A percentile compares a stretch with the other conserved stretches of the same genome.
These are phyloP conservation scores for Psix sp. DNA, from an alignment of 1,140 invertebrate genomes.

Conservation along the genomic window DNA sequence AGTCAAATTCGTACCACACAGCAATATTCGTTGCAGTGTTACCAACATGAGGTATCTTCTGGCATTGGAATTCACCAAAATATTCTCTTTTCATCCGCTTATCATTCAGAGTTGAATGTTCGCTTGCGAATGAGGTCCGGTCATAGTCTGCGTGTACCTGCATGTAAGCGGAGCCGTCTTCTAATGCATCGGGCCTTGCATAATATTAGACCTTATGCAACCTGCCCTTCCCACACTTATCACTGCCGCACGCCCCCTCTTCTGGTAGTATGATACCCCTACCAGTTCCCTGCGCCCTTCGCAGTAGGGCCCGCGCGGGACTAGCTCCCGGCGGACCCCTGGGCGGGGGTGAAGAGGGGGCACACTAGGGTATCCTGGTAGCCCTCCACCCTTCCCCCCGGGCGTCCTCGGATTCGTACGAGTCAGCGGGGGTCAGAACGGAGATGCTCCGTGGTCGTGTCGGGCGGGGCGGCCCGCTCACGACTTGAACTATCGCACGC, in stretches of 20 bases:
- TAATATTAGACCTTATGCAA: conserved; percentile 76
- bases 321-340: conserved; percentile 32
- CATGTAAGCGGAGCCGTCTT: conserved; percentile 64
- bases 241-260: conserved; percentile 65
- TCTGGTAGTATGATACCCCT: conserved; percentile 17
- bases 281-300: conserved; percentile 17
- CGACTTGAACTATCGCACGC: conserved; percentile 79
- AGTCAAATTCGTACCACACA: too few relatives aligned
- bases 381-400: conserved; percentile 22
- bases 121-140: conserved; percentile 55
- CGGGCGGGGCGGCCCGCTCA: conserved; percentile 77
- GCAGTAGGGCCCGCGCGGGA: conserved; percentile 61
- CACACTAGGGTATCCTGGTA: conserved; percentile 57
- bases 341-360: conserved; percentile 28
- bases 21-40: too few relatives aligned
- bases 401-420: conserved; percentile 45
- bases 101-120: conserved; percentile 75
- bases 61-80: too few relatives aligned
- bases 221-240: conserved; percentile 78
- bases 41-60: too few relatives aligned
- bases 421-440: conserved; percentile 76
- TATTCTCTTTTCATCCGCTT: conserved; percentile 8
- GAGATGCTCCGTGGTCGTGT: conserved; percentile 77
- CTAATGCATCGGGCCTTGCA: conserved; percentile 76
- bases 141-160: conserved; percentile 62